phyloP scores from a whole-genome alignment of 2,888 invertebrate species.

The Smittia aterrima region DNA sequence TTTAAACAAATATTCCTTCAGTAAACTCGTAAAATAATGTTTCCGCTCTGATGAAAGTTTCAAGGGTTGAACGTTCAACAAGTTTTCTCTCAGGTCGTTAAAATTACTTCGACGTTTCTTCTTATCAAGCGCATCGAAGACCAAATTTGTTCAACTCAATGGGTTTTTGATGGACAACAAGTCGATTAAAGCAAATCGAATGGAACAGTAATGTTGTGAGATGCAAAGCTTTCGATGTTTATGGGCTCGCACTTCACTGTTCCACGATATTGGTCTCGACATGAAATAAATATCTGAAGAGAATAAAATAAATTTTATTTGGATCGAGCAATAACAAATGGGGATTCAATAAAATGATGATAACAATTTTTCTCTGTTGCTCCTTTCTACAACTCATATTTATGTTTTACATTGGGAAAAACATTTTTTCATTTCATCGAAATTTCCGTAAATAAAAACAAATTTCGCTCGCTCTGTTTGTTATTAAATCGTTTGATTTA shows the following conservation, averaged over 20 bases:
- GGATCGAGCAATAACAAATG: neutral
- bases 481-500: too few relatives aligned
- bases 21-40: too few relatives aligned
- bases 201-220: slow-evolving; percentile 10
- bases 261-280: neutral
- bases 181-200: neutral
- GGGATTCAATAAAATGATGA: neutral
- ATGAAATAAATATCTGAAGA: neutral
- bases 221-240: neutral
- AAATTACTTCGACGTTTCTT: neutral
- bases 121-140: neutral
- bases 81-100: neutral
- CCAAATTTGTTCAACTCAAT: neutral
- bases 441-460: too few relatives aligned
- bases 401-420: neutral
- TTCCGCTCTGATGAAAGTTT: too few relatives aligned
- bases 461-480: too few relatives aligned
- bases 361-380: neutral
- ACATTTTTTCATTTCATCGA: neutral
- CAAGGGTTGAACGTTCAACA: neutral
- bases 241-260: neutral
- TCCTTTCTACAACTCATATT: neutral
- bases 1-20: too few relatives aligned
- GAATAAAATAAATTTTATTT: neutral
- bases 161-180: slow-evolving; percentile 28